A percentile compares a stretch with the other conserved stretches of the same genome.
Conservation (phyloP, 2,888 invertebrate species). For the Galerucella nymphaeae region DNA sequence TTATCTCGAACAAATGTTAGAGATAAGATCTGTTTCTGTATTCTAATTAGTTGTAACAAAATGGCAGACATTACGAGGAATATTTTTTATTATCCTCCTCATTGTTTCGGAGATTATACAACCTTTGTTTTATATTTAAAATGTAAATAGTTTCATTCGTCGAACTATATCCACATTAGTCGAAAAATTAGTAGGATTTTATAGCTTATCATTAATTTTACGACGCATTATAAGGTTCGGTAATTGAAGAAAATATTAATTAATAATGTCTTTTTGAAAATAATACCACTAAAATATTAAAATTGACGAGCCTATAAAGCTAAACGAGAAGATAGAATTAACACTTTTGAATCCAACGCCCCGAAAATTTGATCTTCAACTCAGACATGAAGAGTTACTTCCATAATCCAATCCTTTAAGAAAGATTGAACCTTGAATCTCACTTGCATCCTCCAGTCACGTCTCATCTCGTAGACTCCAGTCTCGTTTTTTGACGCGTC, state of each 20-base stretch:
- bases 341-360: too few species aligned
- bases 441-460: too few species aligned
- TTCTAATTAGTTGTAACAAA: slow-evolving; percentile 14
- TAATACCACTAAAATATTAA: too few species aligned
- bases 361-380: too few species aligned
- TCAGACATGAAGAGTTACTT: too few species aligned
- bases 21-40: slow-evolving; percentile 12
- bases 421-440: too few species aligned
- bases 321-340: too few species aligned
- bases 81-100: slow-evolving; percentile 6
- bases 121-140: neutral
- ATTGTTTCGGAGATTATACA: slow-evolving; percentile 14
- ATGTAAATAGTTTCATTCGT: slow-evolving; percentile 12
- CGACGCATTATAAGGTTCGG: neutral
- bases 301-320: too few species aligned
- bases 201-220: neutral
- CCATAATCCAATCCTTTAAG: too few species aligned
- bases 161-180: neutral
- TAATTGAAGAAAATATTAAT: neutral
- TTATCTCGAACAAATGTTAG: slow-evolving; percentile 12
- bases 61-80: slow-evolving; percentile 9
- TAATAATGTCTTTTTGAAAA: too few species aligned
- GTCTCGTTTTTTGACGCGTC: too few species aligned
- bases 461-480: too few species aligned
- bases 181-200: neutral